Base-by-base conservation (phyloP, 2,888 invertebrate genomes). In the Antitype chi region DNA sequence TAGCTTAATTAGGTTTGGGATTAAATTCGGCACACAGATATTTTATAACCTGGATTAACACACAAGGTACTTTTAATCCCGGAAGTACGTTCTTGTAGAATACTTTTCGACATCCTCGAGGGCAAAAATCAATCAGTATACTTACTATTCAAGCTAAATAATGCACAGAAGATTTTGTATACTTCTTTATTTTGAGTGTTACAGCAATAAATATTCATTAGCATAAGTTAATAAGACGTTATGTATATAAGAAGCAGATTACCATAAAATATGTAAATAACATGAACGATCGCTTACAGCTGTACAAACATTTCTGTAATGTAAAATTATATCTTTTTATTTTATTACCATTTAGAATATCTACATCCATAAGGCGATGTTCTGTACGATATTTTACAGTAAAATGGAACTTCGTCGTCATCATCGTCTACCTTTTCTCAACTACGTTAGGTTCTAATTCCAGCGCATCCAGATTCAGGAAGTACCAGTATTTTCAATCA, bases 261-360 rank as follows among this genome's bases (percentile, higher is more conserved):
- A 55, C n/a, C 53, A 57, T 63, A 55, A 53, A 49, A 11, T 47
- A 55, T 73, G 75, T 49, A 17, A 74, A 63, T n/a, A 52, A 62
- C 23, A 78, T 17, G 20, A 81, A 17, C 38, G 28, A 43, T 52
- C 49, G 23, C 17, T 63, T 57, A n/a, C 81, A 78, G 43, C 23
- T 78, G 81, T 43, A 64, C 28, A 78, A 81, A 77, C 17, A 77
- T 23, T 57, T 73, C 5, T 0, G 1, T 32, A 28, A 32, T 57
- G 23, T n/a, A 17, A 25, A 59, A 73, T 0, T 8, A 23, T 6
- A 25, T 20, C 4, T 17, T 25, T 11, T 17, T 72, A 17, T 72
- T 71, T 49, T n/a, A n/a, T 47, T 25, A 28, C 66, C 28, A 47
- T 70, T 63, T 25, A 20, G 9, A 25, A 13, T 47, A n/a, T n/a